Conservation (phyloP, 2,888 invertebrate genomes). For the Enchytraeus crypticus region DNA sequence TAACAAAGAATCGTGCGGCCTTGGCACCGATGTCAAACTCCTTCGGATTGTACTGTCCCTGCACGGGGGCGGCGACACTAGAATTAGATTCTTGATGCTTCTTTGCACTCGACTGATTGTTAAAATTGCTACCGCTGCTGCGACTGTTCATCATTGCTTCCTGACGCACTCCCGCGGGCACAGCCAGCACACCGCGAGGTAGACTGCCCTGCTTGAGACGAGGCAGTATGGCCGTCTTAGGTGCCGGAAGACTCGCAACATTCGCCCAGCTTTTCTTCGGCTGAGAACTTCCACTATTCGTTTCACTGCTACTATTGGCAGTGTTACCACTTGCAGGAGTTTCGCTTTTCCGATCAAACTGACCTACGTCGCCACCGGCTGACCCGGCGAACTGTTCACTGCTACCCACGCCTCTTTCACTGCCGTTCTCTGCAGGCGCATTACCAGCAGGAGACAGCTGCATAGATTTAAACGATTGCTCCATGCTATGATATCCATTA, state of each 20-base stretch:
- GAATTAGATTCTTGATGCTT: background rate
- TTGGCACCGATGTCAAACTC: constrained; percentile 79
- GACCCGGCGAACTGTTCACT: no score
- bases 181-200: constrained; percentile 64
- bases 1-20: constrained; percentile 85
- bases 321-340: no score
- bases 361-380: no score
- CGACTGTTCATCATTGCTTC: constrained; percentile 10
- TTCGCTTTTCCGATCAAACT: no score
- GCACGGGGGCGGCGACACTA: background rate
- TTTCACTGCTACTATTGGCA: no score
- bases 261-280: constrained; percentile 74
- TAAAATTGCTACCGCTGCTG: constrained; percentile 5
- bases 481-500: no score
- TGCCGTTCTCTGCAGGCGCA: no score
- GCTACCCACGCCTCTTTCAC: no score
- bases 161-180: constrained; percentile 13
- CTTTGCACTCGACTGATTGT: background rate
- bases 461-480: no score
- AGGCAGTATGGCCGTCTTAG: constrained; percentile 75
- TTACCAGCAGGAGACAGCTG: no score
- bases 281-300: constrained; percentile 5
- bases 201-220: constrained; percentile 65
- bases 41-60: constrained; percentile 75
- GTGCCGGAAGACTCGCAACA: constrained; percentile 86